Evolutionary conservation across 2,888 invertebrate genomes (phyloP).

Genomic region (Capitulum mitella): DNA sequence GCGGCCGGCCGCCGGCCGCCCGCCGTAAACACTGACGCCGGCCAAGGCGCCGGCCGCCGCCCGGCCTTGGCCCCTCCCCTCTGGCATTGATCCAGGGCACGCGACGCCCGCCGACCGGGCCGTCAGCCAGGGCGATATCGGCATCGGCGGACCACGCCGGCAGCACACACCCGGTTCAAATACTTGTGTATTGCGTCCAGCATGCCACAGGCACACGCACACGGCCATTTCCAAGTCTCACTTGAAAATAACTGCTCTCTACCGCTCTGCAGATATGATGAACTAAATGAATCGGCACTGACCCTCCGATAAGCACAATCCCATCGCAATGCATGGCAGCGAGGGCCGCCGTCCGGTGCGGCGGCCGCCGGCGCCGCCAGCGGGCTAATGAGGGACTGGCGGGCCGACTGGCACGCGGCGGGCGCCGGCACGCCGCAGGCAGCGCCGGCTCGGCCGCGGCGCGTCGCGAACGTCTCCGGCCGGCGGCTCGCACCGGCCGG

Average conservation of each 20-base stretch:
- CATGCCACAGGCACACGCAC: slow-evolving; percentile 7
- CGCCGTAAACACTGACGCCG: background rate
- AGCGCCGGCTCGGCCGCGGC: background rate
- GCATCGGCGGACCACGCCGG: background rate
- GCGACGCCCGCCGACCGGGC: background rate
- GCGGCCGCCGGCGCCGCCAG: no score
- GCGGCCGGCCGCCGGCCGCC: background rate
- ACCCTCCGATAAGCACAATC: no score
- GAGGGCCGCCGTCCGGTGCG: background rate
- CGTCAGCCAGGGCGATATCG: background rate
- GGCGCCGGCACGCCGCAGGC: no score
- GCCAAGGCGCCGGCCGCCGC: background rate
- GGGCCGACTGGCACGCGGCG: background rate
- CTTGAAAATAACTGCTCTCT: background rate
- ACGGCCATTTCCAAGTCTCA: background rate
- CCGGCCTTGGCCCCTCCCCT: background rate
- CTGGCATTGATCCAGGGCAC: background rate
- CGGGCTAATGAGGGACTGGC: no score
- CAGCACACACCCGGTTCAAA: background rate
- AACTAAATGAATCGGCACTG: background rate
- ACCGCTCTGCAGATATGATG: background rate
- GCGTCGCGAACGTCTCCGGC: background rate
- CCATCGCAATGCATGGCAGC: background rate
- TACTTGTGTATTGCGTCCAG: background rate
- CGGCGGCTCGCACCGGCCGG: background rate